A percentile compares a stretch with the other conserved stretches of the same genome.
Conservation (phyloP, 2,113 vertebrate species). For the Anarrhichthys ocellatus region DNA sequence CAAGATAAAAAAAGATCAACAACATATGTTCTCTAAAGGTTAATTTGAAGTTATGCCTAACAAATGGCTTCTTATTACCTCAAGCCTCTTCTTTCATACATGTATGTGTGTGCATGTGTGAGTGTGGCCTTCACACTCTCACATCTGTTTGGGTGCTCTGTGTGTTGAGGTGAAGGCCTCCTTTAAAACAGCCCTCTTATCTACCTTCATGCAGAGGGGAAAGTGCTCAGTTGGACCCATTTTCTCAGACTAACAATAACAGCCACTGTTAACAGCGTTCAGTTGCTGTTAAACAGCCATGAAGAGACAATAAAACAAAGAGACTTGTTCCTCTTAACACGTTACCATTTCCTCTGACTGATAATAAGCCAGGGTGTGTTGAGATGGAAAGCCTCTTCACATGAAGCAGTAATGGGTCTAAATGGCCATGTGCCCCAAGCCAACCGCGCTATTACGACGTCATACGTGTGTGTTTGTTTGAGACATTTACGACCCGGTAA, state of each 20-base stretch:
- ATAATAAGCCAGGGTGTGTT: constrained; percentile 19
- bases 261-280: constrained; percentile 6
- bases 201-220: neutral
- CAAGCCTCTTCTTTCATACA: neutral
- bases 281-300: constrained; percentile 30
- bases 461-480: constrained; percentile 59
- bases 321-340: constrained; percentile 38
- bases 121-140: neutral
- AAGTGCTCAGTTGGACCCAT: constrained; percentile 19
- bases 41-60: neutral
- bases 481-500: constrained; percentile 45
- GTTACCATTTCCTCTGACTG: constrained; percentile 38
- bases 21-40: neutral
- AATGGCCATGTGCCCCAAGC: constrained; percentile 27
- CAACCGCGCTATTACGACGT: constrained; percentile 43
- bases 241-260: constrained; percentile 31
- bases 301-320: constrained; percentile 49
- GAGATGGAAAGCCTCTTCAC: constrained; percentile 39
- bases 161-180: neutral
- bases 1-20: neutral
- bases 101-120: neutral
- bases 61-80: neutral
- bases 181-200: constrained; percentile 48
- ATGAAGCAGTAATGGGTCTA: constrained; percentile 29
- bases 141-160: neutral